Evolutionary conservation across 2,888 invertebrate genomes (phyloP).

Genomic region (Pelosia muscerda): DNA sequence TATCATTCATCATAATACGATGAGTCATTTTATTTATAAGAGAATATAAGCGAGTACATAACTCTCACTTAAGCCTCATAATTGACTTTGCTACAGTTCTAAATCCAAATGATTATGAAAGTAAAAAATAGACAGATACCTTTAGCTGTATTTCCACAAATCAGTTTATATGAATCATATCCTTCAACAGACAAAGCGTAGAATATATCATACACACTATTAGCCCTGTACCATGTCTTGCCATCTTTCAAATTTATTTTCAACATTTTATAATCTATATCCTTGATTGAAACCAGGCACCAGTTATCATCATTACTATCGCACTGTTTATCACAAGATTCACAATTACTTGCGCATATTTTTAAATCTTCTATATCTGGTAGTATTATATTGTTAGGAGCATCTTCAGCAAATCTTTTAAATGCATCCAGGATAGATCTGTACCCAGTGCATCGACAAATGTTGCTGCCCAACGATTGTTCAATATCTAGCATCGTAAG

Average conservation of each 20-base stretch:
- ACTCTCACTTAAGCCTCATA: no score
- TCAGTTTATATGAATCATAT: slow-evolving; percentile 85
- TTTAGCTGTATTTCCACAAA: slow-evolving; percentile 90
- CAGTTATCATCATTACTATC: slow-evolving; percentile 60
- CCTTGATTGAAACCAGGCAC: slow-evolving; percentile 38
- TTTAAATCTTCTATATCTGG: slow-evolving; percentile 78
- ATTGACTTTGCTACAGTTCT: no score
- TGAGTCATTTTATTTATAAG: no score
- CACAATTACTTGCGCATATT: slow-evolving; percentile 52
- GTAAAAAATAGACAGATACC: slow-evolving; percentile 74
- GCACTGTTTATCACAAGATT: slow-evolving; percentile 68
- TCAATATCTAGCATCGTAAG: slow-evolving; percentile 86
- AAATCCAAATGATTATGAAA: neutral
- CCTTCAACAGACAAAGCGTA: slow-evolving; percentile 76
- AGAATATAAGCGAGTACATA: no score
- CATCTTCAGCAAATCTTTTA: slow-evolving; percentile 90
- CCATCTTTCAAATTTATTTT: slow-evolving; percentile 58
- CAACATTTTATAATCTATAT: slow-evolving; percentile 63
- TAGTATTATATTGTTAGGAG: slow-evolving; percentile 77
- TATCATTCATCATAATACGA: no score
- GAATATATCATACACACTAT: slow-evolving; percentile 81
- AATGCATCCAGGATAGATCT: slow-evolving; percentile 92
- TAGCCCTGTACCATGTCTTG: slow-evolving; percentile 84
- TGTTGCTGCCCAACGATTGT: slow-evolving; percentile 91
- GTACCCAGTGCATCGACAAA: slow-evolving; percentile 94